Base-by-base conservation (phyloP, 2,888 invertebrate genomes). In the Macropis europaea region DNA sequence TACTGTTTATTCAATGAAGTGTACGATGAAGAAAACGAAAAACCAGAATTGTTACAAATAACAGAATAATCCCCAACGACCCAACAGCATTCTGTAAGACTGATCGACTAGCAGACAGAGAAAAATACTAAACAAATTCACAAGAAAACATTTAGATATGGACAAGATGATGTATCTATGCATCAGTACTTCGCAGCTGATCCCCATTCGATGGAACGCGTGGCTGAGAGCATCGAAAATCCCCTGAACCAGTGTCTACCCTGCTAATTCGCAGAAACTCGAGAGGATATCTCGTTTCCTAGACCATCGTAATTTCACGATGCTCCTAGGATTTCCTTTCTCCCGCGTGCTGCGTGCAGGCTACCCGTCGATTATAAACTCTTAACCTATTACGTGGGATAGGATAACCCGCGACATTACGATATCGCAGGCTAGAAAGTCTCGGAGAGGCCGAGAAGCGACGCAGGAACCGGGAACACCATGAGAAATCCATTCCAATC, bases 381-480 rank as follows among this genome's bases (percentile, higher is more conserved):
- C 69, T 82, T 83, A 84, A 86, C 85, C 86, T 86, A 86, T 86
- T 86, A 86, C 86, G 85, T 86, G 64, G 68, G 56, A 62, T 69
- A 77, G 69, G 42, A 74, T 81, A 81, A 81, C 68, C 77, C 62
- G 69, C 77, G 80, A 81, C 80, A 82, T 82, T 80, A 82, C 70
- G 67, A 71, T 73, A 81, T 79, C 77, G 69, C 74, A 71, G 73
- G 67, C 60, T 85, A 84, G 85, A 85, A 85, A 85, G 85, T 85
- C 70, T 68, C 57, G 50, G 28, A 76, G 75, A 76, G 69, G 62
- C 69, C 62, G 73, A 43, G 28, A 3, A 34, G 28, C 32, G 34
- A 30, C n/a, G n/a, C 13, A 47, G 26, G 52, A 48, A 48, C 24
- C 13, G 43, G 17, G 6, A 47, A 50, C 47, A n/a, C 34, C 26